Base-by-base conservation (phyloP, 2,888 invertebrate genomes). In the Trissoscelio sp. region DNA sequence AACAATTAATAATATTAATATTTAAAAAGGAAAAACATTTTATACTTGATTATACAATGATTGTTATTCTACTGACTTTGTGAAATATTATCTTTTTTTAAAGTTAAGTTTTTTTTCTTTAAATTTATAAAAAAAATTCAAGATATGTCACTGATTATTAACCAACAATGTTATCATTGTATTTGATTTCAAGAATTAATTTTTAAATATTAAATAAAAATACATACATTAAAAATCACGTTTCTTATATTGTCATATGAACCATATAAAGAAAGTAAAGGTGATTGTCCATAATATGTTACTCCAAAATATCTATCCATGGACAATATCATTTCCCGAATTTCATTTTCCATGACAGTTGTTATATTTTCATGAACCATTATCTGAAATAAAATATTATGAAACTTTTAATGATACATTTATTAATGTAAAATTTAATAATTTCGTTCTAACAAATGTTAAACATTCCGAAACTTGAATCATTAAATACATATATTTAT, bases 221-320 rank as follows among this genome's bases (percentile, higher is more conserved):
- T 51, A 88, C 91, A 85, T 85, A 92, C 92, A 48, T 91, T 94
- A 86, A 96, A 96, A 39, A 96, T 91, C 0, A 96, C 91, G 87
- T 95, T 92, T 18, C 91, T 91, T 80, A 93, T 90, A 39, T 93
- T 94, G 83, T 96, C 95, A 85, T 93, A 96, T 0, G 93, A 90
- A 0, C 95, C 96, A 83, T 94, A 96, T 91, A 96, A 92, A 0
- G 94, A 93, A 85, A 96, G 95, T 82, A 95, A 93, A 0, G 93
- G 93, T 0, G 93, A 94, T 12, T 93, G 93, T 2, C 92, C 92
- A 37, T 83, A 75, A 84, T 91, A 93, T 42, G 92, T 92, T 87
- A 93, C 93, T 44, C 96, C 96, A 88, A 96, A 96, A 28, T 95
- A 90, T 84, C 93, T 92, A 87, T 96, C 95, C 86, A 96, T 92